Evolutionary conservation across 2,888 invertebrate genomes (phyloP), one percentile per base, ranked within the genome.

Genomic region (Alcis repandata): DNA sequence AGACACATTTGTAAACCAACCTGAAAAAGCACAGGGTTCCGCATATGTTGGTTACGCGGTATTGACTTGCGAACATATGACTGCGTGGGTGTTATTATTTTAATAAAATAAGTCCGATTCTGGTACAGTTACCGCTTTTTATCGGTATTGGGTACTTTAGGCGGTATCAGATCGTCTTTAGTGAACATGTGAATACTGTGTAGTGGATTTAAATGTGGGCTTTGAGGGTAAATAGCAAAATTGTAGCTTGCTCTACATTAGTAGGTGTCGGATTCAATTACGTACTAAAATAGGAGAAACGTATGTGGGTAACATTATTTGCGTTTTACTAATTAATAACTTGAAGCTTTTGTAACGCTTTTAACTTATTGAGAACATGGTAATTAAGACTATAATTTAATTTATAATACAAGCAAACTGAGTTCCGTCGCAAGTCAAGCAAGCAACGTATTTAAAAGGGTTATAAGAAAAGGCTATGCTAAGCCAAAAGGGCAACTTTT

Each of bases 41-140:
- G 38, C 48, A 58, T 67, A 61, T 0, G 56, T 53, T 73, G 73
- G 73, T 68, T 57, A 70, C 45, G 57, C 64, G 78, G 84, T 82
- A 86, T 88, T 85, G 83, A 84, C 79, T 80, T 70, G 87, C 85
- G 74, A 87, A 87, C 85, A 76, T 79, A 80, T 74, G 70, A 81
- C 74, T 78, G 83, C 81, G 88, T 89, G 83, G 88, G 89, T 80
- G 87, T 82, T 85, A 86, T 87, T 84, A 86, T 84, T 85, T 85
- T 83, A 84, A 83, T 85, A 84, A 83, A 77, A 76, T 82, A 79
- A 77, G 71, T 76, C 74, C 71, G 61, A 79, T 79, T 80, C 74
- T 77, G 71, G 78, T 78, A 76, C 74, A 74, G 56, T 63, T 75
- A 67, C 67, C 68, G 67, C 72, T 74, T 65, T 72, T 67, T 74